Conservation (phyloP, 2,888 invertebrate genomes). For the Polymixis flavicincta region DNA sequence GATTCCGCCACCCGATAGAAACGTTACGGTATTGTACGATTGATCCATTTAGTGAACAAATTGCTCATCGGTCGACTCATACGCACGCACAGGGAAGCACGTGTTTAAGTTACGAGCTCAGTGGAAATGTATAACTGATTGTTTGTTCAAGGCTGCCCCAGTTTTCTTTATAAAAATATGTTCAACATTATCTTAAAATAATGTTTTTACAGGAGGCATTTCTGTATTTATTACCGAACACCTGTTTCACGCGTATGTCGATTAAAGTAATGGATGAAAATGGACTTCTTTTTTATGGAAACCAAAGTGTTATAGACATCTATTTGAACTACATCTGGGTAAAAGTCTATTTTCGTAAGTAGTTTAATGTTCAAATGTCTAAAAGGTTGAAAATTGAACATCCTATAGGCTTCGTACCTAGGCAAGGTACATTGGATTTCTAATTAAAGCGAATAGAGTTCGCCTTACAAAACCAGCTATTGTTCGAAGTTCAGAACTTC, state of each 20-base stretch:
- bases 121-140: conserved; percentile 66
- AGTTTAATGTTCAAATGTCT: conserved; percentile 24
- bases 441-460: conserved; percentile 38
- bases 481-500: conserved; percentile 55
- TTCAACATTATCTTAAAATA: conserved; percentile 65
- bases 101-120: conserved; percentile 64
- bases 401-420: no score
- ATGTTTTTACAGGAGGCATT: conserved; percentile 59
- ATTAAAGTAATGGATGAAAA: conserved; percentile 60
- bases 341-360: conserved; percentile 25
- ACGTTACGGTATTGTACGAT: conserved; percentile 59
- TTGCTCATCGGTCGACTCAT: conserved; percentile 55
- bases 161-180: conserved; percentile 67
- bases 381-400: conserved; percentile 32
- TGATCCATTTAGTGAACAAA: conserved; percentile 63
- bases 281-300: conserved; percentile 56
- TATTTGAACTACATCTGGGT: conserved; percentile 24
- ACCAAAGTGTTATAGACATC: conserved; percentile 24
- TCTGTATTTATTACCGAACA: conserved; percentile 60
- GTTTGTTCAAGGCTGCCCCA: conserved; percentile 68
- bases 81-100: conserved; percentile 57
- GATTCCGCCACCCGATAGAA: conserved; percentile 61
- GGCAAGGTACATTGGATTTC: conserved; percentile 10
- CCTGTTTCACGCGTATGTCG: conserved; percentile 55
- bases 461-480: conserved; percentile 36